Evolutionary conservation across 2,113 vertebrate genomes (phyloP).

Genomic region (Xenopus borealis): DNA sequence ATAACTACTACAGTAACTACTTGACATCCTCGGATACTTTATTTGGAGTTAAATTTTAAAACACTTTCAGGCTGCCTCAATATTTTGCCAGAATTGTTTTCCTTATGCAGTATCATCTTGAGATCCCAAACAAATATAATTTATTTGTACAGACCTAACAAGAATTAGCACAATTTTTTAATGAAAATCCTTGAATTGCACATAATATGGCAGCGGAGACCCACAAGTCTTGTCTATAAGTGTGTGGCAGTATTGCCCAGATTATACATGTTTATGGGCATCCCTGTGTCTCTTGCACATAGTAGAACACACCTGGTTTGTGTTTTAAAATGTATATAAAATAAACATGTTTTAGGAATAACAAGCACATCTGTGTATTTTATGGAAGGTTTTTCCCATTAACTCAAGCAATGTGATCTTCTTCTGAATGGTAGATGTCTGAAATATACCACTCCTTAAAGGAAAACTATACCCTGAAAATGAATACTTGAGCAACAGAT

Average conservation of each 20-base stretch:
- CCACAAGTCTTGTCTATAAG: background rate
- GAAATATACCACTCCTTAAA: background rate
- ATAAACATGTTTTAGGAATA: slow-evolving; percentile 1
- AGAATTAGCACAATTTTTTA: background rate
- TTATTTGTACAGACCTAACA: slow-evolving; percentile 49
- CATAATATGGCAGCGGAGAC: too few species aligned
- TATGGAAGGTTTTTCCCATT: too few species aligned
- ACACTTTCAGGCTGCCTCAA: too few species aligned
- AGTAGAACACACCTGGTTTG: background rate
- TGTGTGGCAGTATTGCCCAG: background rate
- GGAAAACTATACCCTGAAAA: too few species aligned
- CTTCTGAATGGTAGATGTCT: background rate
- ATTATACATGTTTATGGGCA: background rate
- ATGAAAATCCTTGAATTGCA: background rate
- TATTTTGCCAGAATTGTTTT: slow-evolving; percentile 57
- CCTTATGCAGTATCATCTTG: too few species aligned
- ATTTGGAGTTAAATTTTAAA: too few species aligned
- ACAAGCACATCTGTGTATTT: background rate
- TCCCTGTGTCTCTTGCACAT: background rate
- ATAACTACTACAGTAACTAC: too few species aligned
- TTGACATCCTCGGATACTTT: too few species aligned
- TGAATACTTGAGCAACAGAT: too few species aligned
- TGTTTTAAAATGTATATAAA: background rate
- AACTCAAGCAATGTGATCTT: background rate
- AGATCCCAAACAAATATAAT: slow-evolving; percentile 37